Percentiles rank a stretch among this genome's conserved stretches.
These are phyloP conservation scores for Eueremaeus valkanovi DNA, from an alignment of 2,888 invertebrate genomes.

Conservation along the genomic window DNA sequence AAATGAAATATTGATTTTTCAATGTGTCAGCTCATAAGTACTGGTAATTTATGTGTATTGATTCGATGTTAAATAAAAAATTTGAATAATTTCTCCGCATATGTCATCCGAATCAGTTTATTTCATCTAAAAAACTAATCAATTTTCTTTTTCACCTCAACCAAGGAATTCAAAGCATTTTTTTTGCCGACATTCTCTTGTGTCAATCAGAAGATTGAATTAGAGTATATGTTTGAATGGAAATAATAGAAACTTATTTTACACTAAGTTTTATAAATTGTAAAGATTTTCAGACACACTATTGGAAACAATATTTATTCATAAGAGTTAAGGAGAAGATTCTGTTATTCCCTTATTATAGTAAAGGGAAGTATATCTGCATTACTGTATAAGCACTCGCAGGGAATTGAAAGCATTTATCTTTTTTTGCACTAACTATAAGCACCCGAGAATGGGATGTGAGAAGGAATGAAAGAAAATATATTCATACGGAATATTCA, in stretches of 20 bases:
- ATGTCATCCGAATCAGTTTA: not conserved
- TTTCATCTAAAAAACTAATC: no score
- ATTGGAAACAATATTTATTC: no score
- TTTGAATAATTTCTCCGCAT: not conserved
- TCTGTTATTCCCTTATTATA: not conserved
- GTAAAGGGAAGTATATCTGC: not conserved
- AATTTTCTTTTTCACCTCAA: not conserved
- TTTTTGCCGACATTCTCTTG: not conserved
- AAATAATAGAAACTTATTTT: not conserved
- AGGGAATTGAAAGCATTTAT: constrained; percentile 13
- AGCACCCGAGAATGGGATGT: not conserved
- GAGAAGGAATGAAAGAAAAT: no score
- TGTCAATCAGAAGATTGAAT: not conserved
- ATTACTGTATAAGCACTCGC: not conserved
- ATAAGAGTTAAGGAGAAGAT: not conserved
- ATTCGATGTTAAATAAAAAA: not conserved
- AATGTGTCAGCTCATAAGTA: not conserved
- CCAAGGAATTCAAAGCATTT: not conserved
- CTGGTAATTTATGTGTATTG: not conserved
- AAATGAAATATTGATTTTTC: not conserved
- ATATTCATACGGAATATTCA: not conserved
- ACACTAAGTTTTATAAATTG: not conserved
- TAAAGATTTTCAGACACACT: not conserved
- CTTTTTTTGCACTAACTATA: not conserved
- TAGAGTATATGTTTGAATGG: not conserved